phyloP scores from a whole-genome alignment of 1,140 invertebrate species.

The Bombus waltoni region DNA sequence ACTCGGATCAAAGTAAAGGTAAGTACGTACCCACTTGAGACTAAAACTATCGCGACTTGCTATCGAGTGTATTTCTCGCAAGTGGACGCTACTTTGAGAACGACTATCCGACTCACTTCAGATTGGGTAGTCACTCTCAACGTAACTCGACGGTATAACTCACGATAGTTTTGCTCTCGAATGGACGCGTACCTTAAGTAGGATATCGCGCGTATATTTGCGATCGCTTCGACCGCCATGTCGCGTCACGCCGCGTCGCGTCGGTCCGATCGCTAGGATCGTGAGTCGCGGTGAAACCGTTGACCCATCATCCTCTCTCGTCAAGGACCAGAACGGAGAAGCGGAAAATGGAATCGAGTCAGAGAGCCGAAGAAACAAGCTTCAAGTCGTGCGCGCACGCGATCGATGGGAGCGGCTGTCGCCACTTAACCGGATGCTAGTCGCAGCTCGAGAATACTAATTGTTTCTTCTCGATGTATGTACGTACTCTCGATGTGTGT shows the following conservation, averaged over 20 bases:
- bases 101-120: no score
- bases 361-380: neutral
- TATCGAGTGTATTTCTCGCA: no score
- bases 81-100: no score
- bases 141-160: no score
- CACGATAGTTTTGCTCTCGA: no score
- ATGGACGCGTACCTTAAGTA: no score
- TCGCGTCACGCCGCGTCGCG: no score
- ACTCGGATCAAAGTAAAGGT: neutral
- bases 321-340: constrained; percentile 9
- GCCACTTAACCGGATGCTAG: constrained; percentile 77
- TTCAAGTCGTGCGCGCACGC: constrained; percentile 36
- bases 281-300: neutral
- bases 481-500: neutral
- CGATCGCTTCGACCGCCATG: no score
- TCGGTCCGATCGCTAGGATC: neutral
- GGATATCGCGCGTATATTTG: no score
- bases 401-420: constrained; percentile 71
- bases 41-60: no score
- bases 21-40: neutral
- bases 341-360: constrained; percentile 29
- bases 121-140: no score
- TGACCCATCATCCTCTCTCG: neutral
- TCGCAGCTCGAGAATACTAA: constrained; percentile 78
- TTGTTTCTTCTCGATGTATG: constrained; percentile 17